Evolutionary conservation across 2,797 vertebrate species (phyloP).

Genomic region (Threskiornis aethiopicus): DNA sequence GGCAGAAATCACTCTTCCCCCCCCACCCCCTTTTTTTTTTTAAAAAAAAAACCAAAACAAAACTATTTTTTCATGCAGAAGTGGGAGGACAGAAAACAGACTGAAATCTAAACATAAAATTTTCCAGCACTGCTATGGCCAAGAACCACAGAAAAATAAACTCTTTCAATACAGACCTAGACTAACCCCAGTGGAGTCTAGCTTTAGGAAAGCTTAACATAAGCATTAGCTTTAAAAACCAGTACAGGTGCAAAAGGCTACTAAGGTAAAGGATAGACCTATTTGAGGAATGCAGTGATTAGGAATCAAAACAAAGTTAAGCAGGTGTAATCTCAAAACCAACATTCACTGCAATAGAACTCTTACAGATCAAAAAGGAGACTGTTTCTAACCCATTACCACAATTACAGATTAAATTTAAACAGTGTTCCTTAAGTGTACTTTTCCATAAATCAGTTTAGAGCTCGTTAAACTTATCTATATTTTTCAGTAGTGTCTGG

Average conservation of each 20-base stretch:
- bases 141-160: slow-evolving; percentile 4
- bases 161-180: background rate
- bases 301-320: background rate
- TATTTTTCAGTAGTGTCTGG: background rate
- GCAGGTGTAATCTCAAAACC: background rate
- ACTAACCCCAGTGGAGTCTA: background rate
- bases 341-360: background rate
- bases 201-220: background rate
- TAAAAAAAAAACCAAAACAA: too few species aligned
- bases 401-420: background rate
- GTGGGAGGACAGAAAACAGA: background rate
- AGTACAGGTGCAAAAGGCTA: background rate
- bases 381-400: background rate
- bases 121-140: background rate
- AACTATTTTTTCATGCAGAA: background rate
- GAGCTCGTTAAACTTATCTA: background rate
- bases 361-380: background rate
- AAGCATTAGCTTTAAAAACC: background rate
- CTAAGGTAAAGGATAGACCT: background rate
- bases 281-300: background rate
- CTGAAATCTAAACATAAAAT: slow-evolving; percentile 15
- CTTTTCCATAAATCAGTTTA: background rate
- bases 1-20: background rate
- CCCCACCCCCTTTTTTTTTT: too few species aligned
- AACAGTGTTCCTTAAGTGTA: background rate